Conservation (phyloP, 2,888 invertebrate genomes). For the Melanophora roralis region DNA sequence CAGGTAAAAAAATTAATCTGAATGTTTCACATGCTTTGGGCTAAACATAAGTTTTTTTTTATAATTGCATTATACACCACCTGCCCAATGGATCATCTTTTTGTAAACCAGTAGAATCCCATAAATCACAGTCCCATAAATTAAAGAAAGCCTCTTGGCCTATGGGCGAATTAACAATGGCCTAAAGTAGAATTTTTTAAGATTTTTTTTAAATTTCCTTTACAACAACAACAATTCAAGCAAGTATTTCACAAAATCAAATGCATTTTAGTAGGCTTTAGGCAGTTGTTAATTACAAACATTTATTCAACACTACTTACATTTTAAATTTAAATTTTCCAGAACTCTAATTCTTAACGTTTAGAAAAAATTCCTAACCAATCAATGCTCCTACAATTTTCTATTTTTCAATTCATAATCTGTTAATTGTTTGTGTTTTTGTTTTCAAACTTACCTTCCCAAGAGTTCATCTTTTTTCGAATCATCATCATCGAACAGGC, state of each 20-base stretch:
- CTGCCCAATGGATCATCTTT: conserved; percentile 92
- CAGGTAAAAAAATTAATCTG: too few species aligned
- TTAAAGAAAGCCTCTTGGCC: conserved; percentile 86
- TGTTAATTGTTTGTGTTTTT: background rate
- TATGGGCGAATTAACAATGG: conserved; percentile 83
- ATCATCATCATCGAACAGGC: conserved; percentile 93
- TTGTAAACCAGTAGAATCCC: conserved; percentile 84
- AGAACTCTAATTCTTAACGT: background rate
- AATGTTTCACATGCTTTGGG: conserved; percentile 59
- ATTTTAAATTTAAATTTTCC: background rate
- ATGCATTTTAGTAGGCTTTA: conserved; percentile 12
- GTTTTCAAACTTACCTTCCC: conserved; percentile 85
- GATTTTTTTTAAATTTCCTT: background rate
- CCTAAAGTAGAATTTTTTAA: conserved; percentile 78
- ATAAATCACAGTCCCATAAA: conserved; percentile 90
- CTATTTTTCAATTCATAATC: background rate
- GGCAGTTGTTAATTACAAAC: background rate
- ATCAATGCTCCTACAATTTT: background rate
- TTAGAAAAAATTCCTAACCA: conserved; percentile 23
- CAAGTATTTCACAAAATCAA: background rate
- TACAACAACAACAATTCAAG: background rate
- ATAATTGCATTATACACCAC: conserved; percentile 78
- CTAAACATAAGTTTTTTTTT: background rate
- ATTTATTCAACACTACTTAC: conserved; percentile 39
- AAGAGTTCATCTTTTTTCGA: conserved; percentile 92